phyloP scores from a whole-genome alignment of 2,113 vertebrate genomes.

The Ceuthmochares aereus region DNA sequence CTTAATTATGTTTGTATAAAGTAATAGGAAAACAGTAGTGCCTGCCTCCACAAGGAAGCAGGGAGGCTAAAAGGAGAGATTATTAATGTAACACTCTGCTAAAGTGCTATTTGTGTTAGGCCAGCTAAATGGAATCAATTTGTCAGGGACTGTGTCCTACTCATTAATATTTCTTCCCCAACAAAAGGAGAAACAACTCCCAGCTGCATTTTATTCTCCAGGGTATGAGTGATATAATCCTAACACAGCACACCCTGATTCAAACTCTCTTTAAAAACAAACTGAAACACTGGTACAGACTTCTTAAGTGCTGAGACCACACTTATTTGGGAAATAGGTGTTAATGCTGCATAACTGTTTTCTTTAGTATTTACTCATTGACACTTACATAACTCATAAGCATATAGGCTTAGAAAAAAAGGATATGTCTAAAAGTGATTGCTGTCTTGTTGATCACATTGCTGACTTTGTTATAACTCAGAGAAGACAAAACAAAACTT shows the following conservation, averaged over 20 bases:
- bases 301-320: background rate
- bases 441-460: background rate
- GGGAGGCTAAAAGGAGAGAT: background rate
- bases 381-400: background rate
- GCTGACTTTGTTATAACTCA: background rate
- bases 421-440: background rate
- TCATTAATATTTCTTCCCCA: slow-evolving; percentile 6
- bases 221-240: background rate
- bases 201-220: background rate
- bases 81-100: slow-evolving; percentile 12
- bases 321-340: background rate
- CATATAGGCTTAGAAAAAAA: background rate
- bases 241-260: background rate
- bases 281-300: background rate
- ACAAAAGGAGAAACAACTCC: background rate
- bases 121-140: slow-evolving; percentile 9
- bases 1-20: slow-evolving; percentile 4
- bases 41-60: background rate
- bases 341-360: background rate
- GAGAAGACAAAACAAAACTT: background rate
- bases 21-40: background rate
- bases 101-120: background rate
- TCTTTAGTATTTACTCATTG: background rate
- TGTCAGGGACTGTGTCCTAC: background rate
- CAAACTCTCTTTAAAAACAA: background rate